Base-by-base conservation (phyloP, 1,140 invertebrate species). In the Caerostris darwini region DNA sequence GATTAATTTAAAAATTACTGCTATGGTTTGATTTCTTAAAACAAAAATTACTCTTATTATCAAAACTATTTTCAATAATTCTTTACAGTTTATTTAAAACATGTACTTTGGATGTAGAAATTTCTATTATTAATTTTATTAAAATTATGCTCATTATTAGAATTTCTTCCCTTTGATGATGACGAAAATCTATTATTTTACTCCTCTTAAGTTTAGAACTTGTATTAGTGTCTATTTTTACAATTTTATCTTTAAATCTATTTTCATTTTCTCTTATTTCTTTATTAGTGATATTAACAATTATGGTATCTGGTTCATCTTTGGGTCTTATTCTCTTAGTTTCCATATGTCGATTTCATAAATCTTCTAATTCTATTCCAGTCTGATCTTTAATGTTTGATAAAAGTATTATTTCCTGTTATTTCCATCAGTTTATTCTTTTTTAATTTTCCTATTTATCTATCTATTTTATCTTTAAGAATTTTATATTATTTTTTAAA, bases 61-160 rank as follows among this genome's bases (percentile, higher is more conserved):
- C 12, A 90, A 8, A 3, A 34, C 5, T 2, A 90, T 12, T 90
- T 69, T 81, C 89, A 90, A 89, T 69, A 89, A 34, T 88, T 89
- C 4, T 81, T 77, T 17, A 53, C 50, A 81, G 53, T 90, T 90
- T 81, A 34, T 53, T 19, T n/a, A 90, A 90, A 90, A 77, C 53
- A 81, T 53, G 54, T 81, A 82, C 58, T 82, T 91, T 91, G 69
- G 89, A 91, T 91, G 71, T 61, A 81, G 56, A 53, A 91, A 59
- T 58, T 17, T 12, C 54, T 91, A 54, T 12, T 10, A 71, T 71
- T 71, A 10, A 69, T 69, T 5, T 59, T 50, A 56, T 10, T 81
- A 81, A 81, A 91, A 81, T 81, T 3, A 91, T 91, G 12, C 81
- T 82, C 3, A 5, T 59, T 50, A 57, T 91, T 12, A 91, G 69